These are phyloP conservation scores for Eulemur mongoz DNA, from an alignment of 2,797 vertebrate genomes.

Conservation along the genomic window DNA sequence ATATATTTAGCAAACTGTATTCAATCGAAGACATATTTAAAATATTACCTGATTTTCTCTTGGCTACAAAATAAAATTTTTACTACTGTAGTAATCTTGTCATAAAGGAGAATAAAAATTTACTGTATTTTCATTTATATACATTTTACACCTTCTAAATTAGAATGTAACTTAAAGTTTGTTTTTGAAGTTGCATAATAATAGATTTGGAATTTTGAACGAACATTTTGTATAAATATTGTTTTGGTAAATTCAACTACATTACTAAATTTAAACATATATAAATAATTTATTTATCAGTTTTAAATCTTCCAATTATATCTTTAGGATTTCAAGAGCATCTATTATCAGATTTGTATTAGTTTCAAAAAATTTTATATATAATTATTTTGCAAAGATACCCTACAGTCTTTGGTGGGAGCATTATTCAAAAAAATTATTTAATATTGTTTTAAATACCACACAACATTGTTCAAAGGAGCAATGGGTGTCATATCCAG, in stretches of 20 bases:
- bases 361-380: neutral
- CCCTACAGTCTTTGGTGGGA: neutral
- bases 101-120: neutral
- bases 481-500: neutral
- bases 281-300: neutral
- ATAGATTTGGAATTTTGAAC: neutral
- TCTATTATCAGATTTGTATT: neutral
- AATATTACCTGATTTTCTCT: neutral
- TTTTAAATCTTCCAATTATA: neutral
- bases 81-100: neutral
- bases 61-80: neutral
- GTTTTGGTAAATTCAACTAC: neutral
- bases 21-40: neutral
- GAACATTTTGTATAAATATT: neutral
- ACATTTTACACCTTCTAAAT: neutral
- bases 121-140: neutral
- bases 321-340: neutral
- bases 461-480: neutral
- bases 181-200: neutral
- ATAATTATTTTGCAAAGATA: neutral
- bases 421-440: neutral
- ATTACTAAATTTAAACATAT: neutral
- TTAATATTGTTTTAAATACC: neutral
- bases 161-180: neutral
- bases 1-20: neutral